These are phyloP conservation scores for Arnoldichthys spilopterus DNA, from an alignment of 2,797 vertebrate species.

Conservation along the genomic window DNA sequence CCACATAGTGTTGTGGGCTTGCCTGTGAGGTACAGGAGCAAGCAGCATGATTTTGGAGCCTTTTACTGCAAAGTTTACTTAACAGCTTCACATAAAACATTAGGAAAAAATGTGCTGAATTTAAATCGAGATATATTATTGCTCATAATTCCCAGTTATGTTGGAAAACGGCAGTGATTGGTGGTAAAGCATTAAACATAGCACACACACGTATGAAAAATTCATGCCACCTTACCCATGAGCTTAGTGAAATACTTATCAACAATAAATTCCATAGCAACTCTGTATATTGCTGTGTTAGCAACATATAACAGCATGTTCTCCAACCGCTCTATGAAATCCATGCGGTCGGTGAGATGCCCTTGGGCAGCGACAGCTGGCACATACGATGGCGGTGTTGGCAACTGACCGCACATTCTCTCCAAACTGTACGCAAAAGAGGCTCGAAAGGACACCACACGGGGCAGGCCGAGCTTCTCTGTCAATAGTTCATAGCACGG, in stretches of 20 bases:
- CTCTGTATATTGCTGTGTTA: not conserved
- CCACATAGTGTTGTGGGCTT: conserved; percentile 82
- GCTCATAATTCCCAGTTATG: too few species aligned
- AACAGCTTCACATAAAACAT: too few species aligned
- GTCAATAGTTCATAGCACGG: conserved; percentile 54
- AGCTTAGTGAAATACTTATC: conserved; percentile 73
- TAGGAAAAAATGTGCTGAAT: too few species aligned
- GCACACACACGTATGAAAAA: not conserved
- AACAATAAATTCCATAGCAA: conserved; percentile 41
- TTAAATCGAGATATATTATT: too few species aligned
- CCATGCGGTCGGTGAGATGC: conserved; percentile 76
- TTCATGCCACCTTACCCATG: conserved; percentile 65
- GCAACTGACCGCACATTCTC: conserved; percentile 79
- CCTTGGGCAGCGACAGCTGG: conserved; percentile 71
- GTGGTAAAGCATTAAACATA: too few species aligned
- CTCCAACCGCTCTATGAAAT: conserved; percentile 75
- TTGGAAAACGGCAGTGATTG: too few species aligned
- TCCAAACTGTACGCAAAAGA: conserved; percentile 75
- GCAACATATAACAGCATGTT: conserved; percentile 72
- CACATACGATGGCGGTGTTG: conserved; percentile 72
- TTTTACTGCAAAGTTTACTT: too few species aligned
- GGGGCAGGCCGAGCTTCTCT: conserved; percentile 72
- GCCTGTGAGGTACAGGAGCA: conserved; percentile 67
- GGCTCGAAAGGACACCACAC: conserved; percentile 74
- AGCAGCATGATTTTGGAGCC: too few species aligned